A percentile compares a stretch with the other conserved stretches of the same genome.
phyloP scores from a whole-genome alignment of 2,113 vertebrate genomes.

The Agapornis roseicollis region DNA sequence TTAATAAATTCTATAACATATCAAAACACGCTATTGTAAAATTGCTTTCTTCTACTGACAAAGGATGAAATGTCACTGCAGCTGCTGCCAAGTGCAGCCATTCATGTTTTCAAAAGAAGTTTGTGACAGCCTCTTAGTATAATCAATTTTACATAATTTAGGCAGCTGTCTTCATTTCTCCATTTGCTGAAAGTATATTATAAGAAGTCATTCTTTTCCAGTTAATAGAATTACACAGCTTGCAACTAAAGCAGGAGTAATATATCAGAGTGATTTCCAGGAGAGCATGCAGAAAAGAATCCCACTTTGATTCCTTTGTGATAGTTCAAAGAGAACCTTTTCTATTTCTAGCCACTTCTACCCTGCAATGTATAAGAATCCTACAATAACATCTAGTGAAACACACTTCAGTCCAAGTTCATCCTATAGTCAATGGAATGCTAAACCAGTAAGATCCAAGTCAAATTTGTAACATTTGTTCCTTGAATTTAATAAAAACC shows the following conservation, averaged over 20 bases:
- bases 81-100: slow-evolving; percentile 9
- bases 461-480: slow-evolving; percentile 52
- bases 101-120: slow-evolving; percentile 1
- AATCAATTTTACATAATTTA: slow-evolving; percentile 34
- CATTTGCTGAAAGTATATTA: not conserved
- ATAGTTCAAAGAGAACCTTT: not conserved
- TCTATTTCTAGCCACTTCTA: not conserved
- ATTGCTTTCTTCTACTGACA: not conserved
- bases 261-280: not conserved
- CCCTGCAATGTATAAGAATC: not conserved
- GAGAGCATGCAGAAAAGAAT: not conserved
- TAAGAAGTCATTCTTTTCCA: not conserved
- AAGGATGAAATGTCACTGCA: not conserved
- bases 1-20: not conserved
- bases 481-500: slow-evolving; percentile 42
- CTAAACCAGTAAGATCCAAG: not conserved
- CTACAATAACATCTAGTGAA: not conserved
- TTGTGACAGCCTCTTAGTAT: slow-evolving; percentile 7
- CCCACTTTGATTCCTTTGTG: not conserved
- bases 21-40: not conserved
- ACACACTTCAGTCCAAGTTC: not conserved
- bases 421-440: not conserved
- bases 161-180: not conserved
- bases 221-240: not conserved
- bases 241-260: not conserved